Percentiles rank a stretch among this genome's conserved stretches.
phyloP scores from a whole-genome alignment of 2,888 invertebrate genomes.

The Halictus quadricinctus region DNA sequence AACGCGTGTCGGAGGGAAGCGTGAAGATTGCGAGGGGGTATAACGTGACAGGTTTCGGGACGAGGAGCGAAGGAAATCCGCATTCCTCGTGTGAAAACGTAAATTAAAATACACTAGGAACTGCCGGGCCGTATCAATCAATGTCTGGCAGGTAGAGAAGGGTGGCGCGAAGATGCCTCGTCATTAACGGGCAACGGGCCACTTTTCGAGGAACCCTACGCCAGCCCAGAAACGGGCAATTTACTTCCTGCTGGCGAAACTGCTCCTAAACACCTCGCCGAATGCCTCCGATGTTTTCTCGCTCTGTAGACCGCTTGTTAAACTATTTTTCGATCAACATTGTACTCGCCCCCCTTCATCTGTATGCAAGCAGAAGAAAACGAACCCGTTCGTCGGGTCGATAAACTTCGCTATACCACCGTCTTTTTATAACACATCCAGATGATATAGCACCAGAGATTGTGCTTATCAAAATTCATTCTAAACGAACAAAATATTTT shows the following conservation, averaged over 20 bases:
- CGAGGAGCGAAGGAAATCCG: conserved; percentile 43
- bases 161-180: conserved; percentile 70
- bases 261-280: conserved; percentile 32
- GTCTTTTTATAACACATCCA: not conserved
- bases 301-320: conserved; percentile 23
- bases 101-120: conserved; percentile 74
- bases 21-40: conserved; percentile 3
- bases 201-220: conserved; percentile 48
- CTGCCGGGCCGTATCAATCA: conserved; percentile 69
- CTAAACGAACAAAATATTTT: no score
- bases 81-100: conserved; percentile 71
- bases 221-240: conserved; percentile 42
- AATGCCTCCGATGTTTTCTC: conserved; percentile 34
- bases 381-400: not conserved
- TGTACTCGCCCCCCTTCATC: not conserved
- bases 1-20: not conserved
- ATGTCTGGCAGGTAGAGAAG: conserved; percentile 62
- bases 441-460: not conserved
- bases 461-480: no score
- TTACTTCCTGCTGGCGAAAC: conserved; percentile 39
- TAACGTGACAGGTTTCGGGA: conserved; percentile 24
- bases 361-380: not conserved
- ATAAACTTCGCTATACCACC: not conserved
- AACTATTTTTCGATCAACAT: conserved; percentile 26
- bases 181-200: conserved; percentile 63